Evolutionary conservation across 2,888 invertebrate genomes (phyloP).

Genomic region (Mycogona germanica): DNA sequence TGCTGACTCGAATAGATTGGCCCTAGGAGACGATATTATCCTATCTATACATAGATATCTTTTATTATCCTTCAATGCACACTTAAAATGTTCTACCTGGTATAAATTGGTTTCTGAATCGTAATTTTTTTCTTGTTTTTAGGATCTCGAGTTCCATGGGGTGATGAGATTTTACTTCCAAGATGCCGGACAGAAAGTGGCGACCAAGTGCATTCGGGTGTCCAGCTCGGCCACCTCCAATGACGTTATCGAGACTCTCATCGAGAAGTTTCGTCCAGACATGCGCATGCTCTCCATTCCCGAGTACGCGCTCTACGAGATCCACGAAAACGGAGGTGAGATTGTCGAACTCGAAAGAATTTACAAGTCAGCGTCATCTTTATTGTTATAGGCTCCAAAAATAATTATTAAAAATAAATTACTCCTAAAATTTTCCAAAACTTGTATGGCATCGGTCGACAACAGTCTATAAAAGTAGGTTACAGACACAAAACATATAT

Average conservation of each 20-base stretch:
- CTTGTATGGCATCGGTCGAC: no score
- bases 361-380: not conserved
- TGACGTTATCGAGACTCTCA: constrained; percentile 92
- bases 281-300: constrained; percentile 78
- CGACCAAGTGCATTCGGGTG: constrained; percentile 97
- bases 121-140: constrained; percentile 32
- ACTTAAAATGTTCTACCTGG: no score
- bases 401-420: not conserved
- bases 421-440: no score
- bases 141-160: constrained; percentile 97
- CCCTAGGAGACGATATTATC: no score
- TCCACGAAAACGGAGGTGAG: constrained; percentile 56
- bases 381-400: not conserved
- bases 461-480: no score
- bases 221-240: constrained; percentile 91
- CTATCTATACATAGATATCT: no score
- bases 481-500: no score
- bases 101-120: no score
- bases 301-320: constrained; percentile 55
- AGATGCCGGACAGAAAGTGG: constrained; percentile 96
- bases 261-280: constrained; percentile 98
- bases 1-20: no score
- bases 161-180: constrained; percentile 99
- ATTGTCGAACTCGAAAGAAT: not conserved
- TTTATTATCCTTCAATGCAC: no score